These are phyloP conservation scores for Monochamus alternatus DNA, from an alignment of 2,888 invertebrate species.

Conservation along the genomic window DNA sequence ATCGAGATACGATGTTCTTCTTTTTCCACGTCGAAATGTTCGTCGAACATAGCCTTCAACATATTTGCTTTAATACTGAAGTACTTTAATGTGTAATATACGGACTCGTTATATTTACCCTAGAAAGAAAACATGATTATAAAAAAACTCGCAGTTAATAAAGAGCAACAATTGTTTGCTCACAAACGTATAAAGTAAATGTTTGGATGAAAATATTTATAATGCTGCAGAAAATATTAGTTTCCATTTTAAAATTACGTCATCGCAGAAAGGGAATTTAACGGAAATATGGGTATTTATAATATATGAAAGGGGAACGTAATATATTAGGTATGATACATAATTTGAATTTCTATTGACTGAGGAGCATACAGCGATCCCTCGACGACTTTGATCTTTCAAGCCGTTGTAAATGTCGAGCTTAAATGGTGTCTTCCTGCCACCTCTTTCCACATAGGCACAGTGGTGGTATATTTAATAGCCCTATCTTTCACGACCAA, in stretches of 20 bases:
- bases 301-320: slow-evolving; percentile 9
- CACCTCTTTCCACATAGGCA: slow-evolving; percentile 28
- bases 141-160: neutral
- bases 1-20: too few species aligned
- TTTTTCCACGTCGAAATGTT: too few species aligned
- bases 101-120: too few species aligned
- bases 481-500: slow-evolving; percentile 21
- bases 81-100: too few species aligned
- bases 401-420: slow-evolving; percentile 37
- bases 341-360: slow-evolving; percentile 41
- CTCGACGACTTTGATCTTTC: slow-evolving; percentile 37
- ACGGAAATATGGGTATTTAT: neutral
- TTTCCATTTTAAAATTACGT: neutral
- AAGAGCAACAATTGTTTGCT: neutral
- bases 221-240: neutral
- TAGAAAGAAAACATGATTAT: neutral
- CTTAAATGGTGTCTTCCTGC: slow-evolving; percentile 38
- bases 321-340: slow-evolving; percentile 35
- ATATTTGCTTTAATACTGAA: neutral
- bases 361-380: slow-evolving; percentile 28
- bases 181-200: too few species aligned
- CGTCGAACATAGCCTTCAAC: neutral
- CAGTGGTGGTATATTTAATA: slow-evolving; percentile 23
- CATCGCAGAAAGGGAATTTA: neutral
- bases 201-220: too few species aligned